Evolutionary conservation across 2,113 vertebrate species (phyloP).

Genomic region (Bujurquina vittata): DNA sequence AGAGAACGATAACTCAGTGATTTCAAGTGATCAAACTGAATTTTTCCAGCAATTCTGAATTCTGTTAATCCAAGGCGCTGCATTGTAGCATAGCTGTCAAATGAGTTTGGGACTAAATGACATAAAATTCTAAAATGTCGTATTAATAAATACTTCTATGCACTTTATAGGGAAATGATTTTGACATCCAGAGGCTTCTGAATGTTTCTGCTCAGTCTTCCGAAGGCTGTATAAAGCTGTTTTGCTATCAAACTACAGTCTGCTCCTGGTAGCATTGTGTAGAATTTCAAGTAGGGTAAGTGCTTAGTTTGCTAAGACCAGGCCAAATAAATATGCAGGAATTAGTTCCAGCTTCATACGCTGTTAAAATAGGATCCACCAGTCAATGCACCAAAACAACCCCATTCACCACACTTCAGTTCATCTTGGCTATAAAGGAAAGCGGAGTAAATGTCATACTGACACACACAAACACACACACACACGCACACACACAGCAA

Average conservation of each 20-base stretch:
- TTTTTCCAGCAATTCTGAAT: background rate
- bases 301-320: conserved; percentile 62
- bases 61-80: background rate
- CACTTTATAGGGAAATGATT: conserved; percentile 47
- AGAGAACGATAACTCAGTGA: background rate
- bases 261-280: conserved; percentile 29
- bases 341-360: conserved; percentile 73
- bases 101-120: conserved; percentile 25
- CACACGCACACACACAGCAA: background rate
- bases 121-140: conserved; percentile 25
- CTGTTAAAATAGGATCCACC: conserved; percentile 67
- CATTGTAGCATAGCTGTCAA: background rate
- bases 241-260: conserved; percentile 31
- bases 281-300: conserved; percentile 68
- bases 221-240: conserved; percentile 32
- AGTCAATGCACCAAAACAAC: conserved; percentile 72
- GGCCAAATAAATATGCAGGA: conserved; percentile 77
- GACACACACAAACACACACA: conserved; percentile 23
- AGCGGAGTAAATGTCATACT: conserved; percentile 63
- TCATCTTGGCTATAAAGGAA: conserved; percentile 40
- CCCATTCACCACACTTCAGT: conserved; percentile 69
- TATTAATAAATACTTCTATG: conserved; percentile 10
- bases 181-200: conserved; percentile 23
- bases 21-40: background rate
- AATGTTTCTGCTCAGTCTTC: conserved; percentile 42